Evolutionary conservation across 1,140 invertebrate species (phyloP).

Genomic region (Drosophila pectinifera): DNA sequence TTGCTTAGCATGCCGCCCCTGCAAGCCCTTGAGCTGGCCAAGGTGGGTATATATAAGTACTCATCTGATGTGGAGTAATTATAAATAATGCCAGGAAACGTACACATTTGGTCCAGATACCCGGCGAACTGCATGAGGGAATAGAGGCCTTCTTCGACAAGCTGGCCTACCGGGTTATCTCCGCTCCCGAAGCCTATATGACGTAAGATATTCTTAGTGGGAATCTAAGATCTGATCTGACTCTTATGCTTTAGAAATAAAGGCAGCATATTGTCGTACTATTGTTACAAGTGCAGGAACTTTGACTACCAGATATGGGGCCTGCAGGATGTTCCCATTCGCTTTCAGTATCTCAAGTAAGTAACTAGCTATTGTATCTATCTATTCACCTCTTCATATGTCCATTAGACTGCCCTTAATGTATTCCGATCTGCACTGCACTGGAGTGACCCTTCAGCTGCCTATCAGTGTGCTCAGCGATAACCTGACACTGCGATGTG

Average conservation of each 20-base stretch:
- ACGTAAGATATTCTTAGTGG: conserved; percentile 41
- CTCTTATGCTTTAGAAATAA: conserved; percentile 23
- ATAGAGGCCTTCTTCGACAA: conserved; percentile 62
- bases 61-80: background rate
- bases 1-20: conserved; percentile 6
- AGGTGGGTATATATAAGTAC: background rate
- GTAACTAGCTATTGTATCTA: background rate
- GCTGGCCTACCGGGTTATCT: conserved; percentile 65
- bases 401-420: conserved; percentile 59
- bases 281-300: conserved; percentile 51
- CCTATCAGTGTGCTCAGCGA: conserved; percentile 58
- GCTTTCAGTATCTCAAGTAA: conserved; percentile 60
- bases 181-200: conserved; percentile 53
- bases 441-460: conserved; percentile 53
- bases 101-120: conserved; percentile 21
- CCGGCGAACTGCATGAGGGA: conserved; percentile 33
- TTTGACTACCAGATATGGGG: conserved; percentile 70
- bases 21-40: conserved; percentile 23
- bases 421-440: conserved; percentile 41
- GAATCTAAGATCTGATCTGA: background rate
- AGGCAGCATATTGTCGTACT: conserved; percentile 38
- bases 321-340: conserved; percentile 63
- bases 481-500: conserved; percentile 63
- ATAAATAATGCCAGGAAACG: background rate
- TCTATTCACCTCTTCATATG: too few species aligned